These are phyloP conservation scores for Enteromius paludinosus DNA, from an alignment of 2,797 vertebrate genomes.

Conservation along the genomic window DNA sequence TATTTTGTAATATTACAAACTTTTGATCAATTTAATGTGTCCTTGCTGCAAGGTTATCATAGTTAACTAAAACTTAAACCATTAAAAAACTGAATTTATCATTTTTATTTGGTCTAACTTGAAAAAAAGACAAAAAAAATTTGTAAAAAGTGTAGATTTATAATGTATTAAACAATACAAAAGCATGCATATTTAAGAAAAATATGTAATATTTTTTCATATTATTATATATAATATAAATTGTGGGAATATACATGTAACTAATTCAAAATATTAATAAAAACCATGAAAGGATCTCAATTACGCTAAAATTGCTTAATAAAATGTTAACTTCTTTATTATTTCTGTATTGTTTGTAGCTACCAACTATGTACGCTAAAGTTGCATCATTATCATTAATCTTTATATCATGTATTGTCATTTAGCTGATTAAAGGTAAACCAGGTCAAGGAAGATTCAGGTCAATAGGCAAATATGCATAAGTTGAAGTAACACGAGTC, in stretches of 20 bases:
- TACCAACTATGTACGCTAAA: not conserved
- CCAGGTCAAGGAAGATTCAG: not conserved
- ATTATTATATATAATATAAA: too few species aligned
- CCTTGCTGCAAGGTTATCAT: not conserved
- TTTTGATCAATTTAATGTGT: not conserved
- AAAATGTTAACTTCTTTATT: not conserved
- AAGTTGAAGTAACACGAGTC: not conserved
- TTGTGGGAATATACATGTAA: too few species aligned
- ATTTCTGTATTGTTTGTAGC: not conserved
- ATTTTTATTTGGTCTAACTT: not conserved
- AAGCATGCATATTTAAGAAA: too few species aligned
- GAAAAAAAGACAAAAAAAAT: not conserved
- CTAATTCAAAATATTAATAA: not conserved
- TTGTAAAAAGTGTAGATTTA: too few species aligned
- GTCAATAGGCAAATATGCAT: not conserved
- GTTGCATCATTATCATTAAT: not conserved
- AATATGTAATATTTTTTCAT: too few species aligned
- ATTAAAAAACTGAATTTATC: not conserved
- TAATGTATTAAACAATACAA: too few species aligned
- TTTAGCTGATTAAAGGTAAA: not conserved
- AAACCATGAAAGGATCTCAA: not conserved
- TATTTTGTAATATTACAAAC: not conserved
- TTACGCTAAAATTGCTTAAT: not conserved
- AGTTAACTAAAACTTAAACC: not conserved
- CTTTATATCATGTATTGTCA: not conserved